phyloP scores from a whole-genome alignment of 2,888 invertebrate species.

The Antheraea yamamai region DNA sequence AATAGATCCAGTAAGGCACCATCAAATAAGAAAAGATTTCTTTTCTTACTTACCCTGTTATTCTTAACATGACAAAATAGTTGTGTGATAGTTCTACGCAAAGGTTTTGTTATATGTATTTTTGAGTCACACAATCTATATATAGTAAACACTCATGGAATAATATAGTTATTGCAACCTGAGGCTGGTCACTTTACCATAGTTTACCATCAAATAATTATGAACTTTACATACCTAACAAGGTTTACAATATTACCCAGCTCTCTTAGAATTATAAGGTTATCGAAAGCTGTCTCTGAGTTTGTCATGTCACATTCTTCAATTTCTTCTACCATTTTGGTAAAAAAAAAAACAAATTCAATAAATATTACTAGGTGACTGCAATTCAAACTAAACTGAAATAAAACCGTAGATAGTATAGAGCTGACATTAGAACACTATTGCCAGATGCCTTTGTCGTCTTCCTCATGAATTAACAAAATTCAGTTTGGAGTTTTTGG shows the following conservation, averaged over 20 bases:
- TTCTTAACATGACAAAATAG: too few species aligned
- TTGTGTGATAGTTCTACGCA: too few species aligned
- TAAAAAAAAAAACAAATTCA: background rate
- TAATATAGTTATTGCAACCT: background rate
- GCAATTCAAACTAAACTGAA: too few species aligned
- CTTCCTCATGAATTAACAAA: too few species aligned
- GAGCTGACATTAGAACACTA: too few species aligned
- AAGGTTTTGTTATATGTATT: too few species aligned
- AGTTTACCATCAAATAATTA: background rate
- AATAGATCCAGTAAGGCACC: background rate
- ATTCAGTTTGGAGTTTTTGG: too few species aligned
- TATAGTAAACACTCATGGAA: background rate
- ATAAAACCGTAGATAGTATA: too few species aligned
- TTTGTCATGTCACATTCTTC: constrained; percentile 51
- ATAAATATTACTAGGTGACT: too few species aligned
- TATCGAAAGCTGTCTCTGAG: constrained; percentile 63
- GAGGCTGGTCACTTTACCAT: background rate
- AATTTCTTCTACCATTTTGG: constrained; percentile 54
- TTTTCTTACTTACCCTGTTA: too few species aligned
- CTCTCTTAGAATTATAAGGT: constrained; percentile 69
- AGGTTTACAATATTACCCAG: constrained; percentile 69
- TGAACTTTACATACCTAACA: constrained; percentile 53
- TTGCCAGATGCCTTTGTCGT: too few species aligned
- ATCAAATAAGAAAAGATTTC: background rate
- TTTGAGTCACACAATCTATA: background rate